Evolutionary conservation across 1,140 invertebrate species (phyloP), one percentile per base, ranked within the genome.

Genomic region (Lepidotrigona ventralis): DNA sequence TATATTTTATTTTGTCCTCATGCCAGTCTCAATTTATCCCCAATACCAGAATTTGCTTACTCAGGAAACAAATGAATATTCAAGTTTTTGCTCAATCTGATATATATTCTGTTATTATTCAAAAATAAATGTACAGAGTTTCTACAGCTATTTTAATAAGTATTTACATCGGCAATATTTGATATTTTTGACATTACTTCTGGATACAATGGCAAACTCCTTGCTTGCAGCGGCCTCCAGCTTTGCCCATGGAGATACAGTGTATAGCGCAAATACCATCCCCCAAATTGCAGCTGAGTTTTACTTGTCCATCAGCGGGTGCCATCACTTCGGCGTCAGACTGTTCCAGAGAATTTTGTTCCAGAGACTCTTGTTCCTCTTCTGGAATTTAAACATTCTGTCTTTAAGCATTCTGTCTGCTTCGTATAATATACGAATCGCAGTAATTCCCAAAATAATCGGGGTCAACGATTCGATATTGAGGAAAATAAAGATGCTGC

Each of bases 251-350:
- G 2, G 33, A 33, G 1, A 92, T 73, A 81, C 92, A 92, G 54
- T 92, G 90, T 0, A 90, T 90, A n/a, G 89, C 90, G 46, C 92
- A 93, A 70, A 89, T 90, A 39, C 85, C 88, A 33, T 92, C 77
- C 54, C 81, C 85, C 53, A 93, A 86, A 26, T 91, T 91, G 66
- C 91, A 93, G 15, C 91, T 92, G 12, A 91, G 85, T 71, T 91
- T 85, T 69, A 73, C 33, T 9, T 91, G 85, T 75, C 86, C 80
- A 0, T 86, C 85, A 2, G 77, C 84, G 19, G 86, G 85, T 29
- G n/a, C n/a, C n/a, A n/a, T n/a, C n/a, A 75, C 89, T 54, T 88
- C 87, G 14, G 2, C 19, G 3, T 8, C 33, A 66, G 2, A 1
- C 21, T 21, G 3, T 8, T 51, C 72, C n/a, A n/a, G n/a, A n/a